These are phyloP conservation scores for Crioceris asparagi DNA, from an alignment of 2,888 invertebrate genomes.

Conservation along the genomic window DNA sequence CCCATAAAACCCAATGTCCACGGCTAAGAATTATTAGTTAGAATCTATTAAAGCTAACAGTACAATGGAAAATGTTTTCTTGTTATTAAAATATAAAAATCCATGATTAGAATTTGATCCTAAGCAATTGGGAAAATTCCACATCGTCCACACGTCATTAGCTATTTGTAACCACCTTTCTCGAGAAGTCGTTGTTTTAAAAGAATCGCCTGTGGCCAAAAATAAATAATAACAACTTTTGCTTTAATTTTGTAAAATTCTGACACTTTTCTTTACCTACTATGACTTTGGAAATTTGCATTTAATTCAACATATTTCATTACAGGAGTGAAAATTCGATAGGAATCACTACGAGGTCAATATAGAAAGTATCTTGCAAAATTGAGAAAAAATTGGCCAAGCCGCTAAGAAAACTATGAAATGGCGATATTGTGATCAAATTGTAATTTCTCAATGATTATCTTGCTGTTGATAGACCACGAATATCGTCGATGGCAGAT, in stretches of 20 bases:
- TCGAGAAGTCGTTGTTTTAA: background rate
- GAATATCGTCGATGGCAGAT: background rate
- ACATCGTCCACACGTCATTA: background rate
- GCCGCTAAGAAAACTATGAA: no score
- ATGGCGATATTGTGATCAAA: no score
- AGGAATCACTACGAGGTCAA: background rate
- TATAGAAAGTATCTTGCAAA: background rate
- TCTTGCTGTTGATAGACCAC: background rate
- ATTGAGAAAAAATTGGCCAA: no score
- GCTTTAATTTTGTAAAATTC: no score
- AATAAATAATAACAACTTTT: no score
- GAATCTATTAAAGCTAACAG: no score
- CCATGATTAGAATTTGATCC: no score
- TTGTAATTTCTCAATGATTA: background rate
- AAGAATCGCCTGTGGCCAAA: background rate
- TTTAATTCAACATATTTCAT: background rate
- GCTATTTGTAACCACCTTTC: background rate
- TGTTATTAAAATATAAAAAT: no score
- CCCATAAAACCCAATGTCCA: background rate
- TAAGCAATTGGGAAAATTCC: background rate
- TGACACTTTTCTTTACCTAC: no score
- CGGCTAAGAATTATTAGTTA: no score
- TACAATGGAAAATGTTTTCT: no score
- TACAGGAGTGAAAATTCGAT: background rate
- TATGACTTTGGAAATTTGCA: no score